A percentile compares a stretch with the other conserved stretches of the same genome.
Evolutionary conservation across 2,888 invertebrate species (phyloP).

Genomic region (Drosophila eohydei): DNA sequence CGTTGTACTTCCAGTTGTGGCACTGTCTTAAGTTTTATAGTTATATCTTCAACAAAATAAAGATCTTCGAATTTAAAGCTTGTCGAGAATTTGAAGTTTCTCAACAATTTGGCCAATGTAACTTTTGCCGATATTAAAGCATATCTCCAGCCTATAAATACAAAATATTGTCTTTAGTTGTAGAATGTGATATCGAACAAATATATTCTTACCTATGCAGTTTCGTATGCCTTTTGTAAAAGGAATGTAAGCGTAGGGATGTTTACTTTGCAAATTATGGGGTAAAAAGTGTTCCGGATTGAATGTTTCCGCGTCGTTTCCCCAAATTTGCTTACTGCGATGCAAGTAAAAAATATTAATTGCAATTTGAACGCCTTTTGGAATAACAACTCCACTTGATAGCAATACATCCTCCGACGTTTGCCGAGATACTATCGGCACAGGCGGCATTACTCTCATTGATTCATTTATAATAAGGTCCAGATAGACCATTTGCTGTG

Average conservation of each 20-base stretch:
- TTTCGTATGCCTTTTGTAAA: slow-evolving; percentile 83
- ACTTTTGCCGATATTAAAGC: slow-evolving; percentile 81
- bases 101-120: slow-evolving; percentile 76
- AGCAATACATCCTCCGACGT: slow-evolving; percentile 69
- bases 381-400: slow-evolving; percentile 77
- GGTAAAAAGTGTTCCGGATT: slow-evolving; percentile 84
- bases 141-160: slow-evolving; percentile 78
- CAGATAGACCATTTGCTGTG: slow-evolving; percentile 79
- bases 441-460: slow-evolving; percentile 82
- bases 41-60: slow-evolving; percentile 82
- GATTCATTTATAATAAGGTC: slow-evolving; percentile 83
- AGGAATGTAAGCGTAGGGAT: slow-evolving; percentile 83
- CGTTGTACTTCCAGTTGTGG: slow-evolving; percentile 71
- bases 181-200: background rate
- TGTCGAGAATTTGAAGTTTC: slow-evolving; percentile 80
- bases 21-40: slow-evolving; percentile 75
- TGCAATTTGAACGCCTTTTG: slow-evolving; percentile 80
- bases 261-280: slow-evolving; percentile 75
- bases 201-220: slow-evolving; percentile 76
- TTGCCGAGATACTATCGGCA: slow-evolving; percentile 80
- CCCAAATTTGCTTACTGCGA: slow-evolving; percentile 82
- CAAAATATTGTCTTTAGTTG: background rate
- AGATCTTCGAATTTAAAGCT: slow-evolving; percentile 78
- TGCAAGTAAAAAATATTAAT: slow-evolving; percentile 83
- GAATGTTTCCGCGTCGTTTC: slow-evolving; percentile 80